Evolutionary conservation across 2,888 invertebrate genomes (phyloP), one percentile per base, ranked within the genome.

Genomic region (Lithosia quadra): DNA sequence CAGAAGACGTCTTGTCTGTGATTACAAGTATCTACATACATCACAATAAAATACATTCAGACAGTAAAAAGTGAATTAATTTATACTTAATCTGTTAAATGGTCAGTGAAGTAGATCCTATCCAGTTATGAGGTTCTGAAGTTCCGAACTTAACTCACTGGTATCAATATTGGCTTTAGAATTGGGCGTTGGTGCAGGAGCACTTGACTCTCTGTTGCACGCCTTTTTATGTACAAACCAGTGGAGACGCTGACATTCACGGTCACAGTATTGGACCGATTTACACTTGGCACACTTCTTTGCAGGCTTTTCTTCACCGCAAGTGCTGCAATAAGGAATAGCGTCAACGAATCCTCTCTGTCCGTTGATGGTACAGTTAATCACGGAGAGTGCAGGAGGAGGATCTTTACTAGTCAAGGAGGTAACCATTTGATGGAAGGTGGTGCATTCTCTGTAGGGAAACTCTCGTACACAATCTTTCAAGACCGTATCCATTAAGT

Each of bases 271-370:
- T 88, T 98, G 97, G 65, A 98, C 98, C 69, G 96, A 96, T 95
- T 98, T 99, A 92, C 99, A 99, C 88, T 98, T 98, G 13, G 99
- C 97, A 91, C 99, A 99, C 89, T 99, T 98, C 88, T 99, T 99
- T 10, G 97, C 96, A 0, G 99, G 98, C 79, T 97, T 97, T 82
- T 98, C 98, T 84, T 98, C 98, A 0, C 98, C 98, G 85, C 99
- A 99, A 1, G 98, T 97, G 69, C 96, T 96, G 89, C 99, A 99
- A 84, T 95, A 96, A 15, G 96, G 95, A 64, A 96, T 95, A 18
- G 97, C 95, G 72, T 96, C 95, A 81, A 96, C 96, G 89, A 98
- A 98, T 0, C 97, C 98, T 81, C 98, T 96, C 86, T 98, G 98
- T 0, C 99, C 99, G 87, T 98, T 99, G 36, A 99, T 97, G 8